These are phyloP conservation scores for Drosophila tsacasi DNA, from an alignment of 1,140 invertebrate species.

Conservation along the genomic window DNA sequence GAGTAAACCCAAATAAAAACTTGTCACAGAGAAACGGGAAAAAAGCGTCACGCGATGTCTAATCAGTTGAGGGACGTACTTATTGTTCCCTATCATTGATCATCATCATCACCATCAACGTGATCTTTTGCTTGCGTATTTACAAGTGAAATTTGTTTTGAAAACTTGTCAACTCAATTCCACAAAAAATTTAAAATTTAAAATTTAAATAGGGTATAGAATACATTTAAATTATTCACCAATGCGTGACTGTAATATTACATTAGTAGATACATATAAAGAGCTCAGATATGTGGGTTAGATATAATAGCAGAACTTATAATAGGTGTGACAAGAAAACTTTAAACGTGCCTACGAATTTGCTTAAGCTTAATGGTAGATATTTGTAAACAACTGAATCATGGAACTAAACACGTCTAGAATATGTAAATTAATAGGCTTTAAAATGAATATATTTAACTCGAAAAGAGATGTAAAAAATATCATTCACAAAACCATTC, in stretches of 20 bases:
- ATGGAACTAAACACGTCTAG: not conserved
- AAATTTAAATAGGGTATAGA: not conserved
- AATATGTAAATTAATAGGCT: not conserved
- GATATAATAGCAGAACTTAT: not conserved
- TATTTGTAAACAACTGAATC: slow-evolving; percentile 19
- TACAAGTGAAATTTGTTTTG: slow-evolving; percentile 10
- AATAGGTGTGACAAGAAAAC: not conserved
- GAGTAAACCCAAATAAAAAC: slow-evolving; percentile 8
- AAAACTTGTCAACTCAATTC: not conserved
- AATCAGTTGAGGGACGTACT: slow-evolving; percentile 17
- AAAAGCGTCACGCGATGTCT: slow-evolving; percentile 12
- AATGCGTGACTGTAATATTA: not conserved
- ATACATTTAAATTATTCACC: not conserved
- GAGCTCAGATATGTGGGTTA: slow-evolving; percentile 6
- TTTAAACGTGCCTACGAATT: not conserved
- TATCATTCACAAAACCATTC: slow-evolving; percentile 3
- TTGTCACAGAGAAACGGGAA: not conserved
- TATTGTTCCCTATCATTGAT: slow-evolving; percentile 7
- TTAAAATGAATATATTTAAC: not conserved
- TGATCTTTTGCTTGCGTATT: slow-evolving; percentile 33
- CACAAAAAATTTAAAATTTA: too few species aligned
- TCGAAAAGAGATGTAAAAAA: not conserved
- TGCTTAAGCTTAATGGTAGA: not conserved
- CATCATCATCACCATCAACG: slow-evolving; percentile 20
- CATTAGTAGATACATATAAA: not conserved